A percentile compares a stretch with the other conserved stretches of the same genome.
phyloP scores from a whole-genome alignment of 2,797 vertebrate genomes.

The Lycodopsis pacificus region DNA sequence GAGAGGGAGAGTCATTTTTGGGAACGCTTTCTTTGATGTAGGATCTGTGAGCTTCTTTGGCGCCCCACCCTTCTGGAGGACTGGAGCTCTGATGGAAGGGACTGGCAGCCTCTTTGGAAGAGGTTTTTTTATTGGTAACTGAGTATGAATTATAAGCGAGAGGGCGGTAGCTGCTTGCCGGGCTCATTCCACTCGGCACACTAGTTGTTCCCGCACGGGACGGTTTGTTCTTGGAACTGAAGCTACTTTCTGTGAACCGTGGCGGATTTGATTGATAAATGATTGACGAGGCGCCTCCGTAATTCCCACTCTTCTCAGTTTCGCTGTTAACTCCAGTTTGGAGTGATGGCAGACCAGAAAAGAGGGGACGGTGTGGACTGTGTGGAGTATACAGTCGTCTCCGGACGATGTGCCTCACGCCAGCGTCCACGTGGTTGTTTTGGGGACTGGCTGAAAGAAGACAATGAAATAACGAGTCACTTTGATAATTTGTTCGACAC shows the following conservation, averaged over 20 bases:
- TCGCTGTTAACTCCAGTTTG: conserved; percentile 4
- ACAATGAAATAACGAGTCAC: conserved; percentile 3
- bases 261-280: conserved; percentile 24
- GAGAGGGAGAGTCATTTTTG: neutral
- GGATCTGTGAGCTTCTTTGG: conserved; percentile 11
- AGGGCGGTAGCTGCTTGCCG: neutral
- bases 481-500: neutral
- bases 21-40: neutral
- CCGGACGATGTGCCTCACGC: neutral
- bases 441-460: conserved; percentile 39
- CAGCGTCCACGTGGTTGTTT: conserved; percentile 9
- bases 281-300: neutral
- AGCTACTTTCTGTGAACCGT: neutral
- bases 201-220: neutral
- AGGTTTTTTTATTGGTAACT: conserved; percentile 26
- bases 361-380: neutral
- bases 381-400: conserved; percentile 6
- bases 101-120: neutral
- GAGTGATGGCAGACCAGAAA: conserved; percentile 2
- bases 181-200: conserved; percentile 11
- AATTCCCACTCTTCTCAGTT: neutral
- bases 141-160: conserved; percentile 7
- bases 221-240: neutral
- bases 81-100: conserved; percentile 8
- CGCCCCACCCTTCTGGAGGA: conserved; percentile 10